phyloP scores from a whole-genome alignment of 2,797 vertebrate genomes.

The Sebastes steindachneri region DNA sequence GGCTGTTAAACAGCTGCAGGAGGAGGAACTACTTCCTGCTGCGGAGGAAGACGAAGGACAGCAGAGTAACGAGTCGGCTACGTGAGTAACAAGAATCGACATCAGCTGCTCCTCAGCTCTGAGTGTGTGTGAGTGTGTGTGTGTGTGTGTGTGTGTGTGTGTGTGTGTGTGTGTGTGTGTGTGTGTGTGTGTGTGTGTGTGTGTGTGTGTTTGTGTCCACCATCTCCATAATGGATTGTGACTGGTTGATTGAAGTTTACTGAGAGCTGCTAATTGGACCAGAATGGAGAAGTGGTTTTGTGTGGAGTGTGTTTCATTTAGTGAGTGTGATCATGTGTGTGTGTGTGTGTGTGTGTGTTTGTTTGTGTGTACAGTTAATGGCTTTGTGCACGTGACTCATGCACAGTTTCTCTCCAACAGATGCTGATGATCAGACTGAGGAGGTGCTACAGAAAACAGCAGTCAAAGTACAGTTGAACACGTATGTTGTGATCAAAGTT shows the following conservation, averaged over 20 bases:
- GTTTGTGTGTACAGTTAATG: background rate
- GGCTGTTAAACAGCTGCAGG: too few species aligned
- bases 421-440: background rate
- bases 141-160: background rate
- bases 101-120: background rate
- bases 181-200: background rate
- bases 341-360: background rate
- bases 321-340: background rate
- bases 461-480: background rate
- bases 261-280: constrained; percentile 64
- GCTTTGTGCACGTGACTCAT: background rate
- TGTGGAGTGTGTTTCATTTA: background rate
- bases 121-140: constrained; percentile 2
- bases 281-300: constrained; percentile 36
- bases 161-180: background rate
- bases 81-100: background rate
- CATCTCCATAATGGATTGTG: constrained; percentile 55
- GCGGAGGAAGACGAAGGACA: background rate
- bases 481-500: too few species aligned
- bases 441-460: background rate
- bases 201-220: background rate
- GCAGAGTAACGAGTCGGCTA: background rate
- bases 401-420: background rate
- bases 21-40: background rate
- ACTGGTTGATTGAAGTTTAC: constrained; percentile 67